Evolutionary conservation across 2,797 vertebrate species (phyloP), one percentile per base, ranked within the genome.

Genomic region (Falco columbarius): DNA sequence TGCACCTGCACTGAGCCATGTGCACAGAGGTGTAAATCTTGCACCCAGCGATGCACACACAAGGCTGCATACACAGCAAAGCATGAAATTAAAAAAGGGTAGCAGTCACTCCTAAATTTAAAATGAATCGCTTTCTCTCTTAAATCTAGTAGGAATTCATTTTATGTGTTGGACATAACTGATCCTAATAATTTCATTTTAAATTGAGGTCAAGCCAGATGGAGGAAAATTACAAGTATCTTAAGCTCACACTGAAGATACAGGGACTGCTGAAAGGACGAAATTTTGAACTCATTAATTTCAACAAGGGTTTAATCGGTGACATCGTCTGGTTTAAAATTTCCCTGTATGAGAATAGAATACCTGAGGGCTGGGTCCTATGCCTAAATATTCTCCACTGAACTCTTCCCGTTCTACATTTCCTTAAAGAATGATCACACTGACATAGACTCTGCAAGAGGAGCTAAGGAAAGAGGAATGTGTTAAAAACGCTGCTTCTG

Each of bases 1-100:
- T 4, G 21, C 36, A 9, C 1, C 0, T 5, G 15, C 0, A 0
- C 36, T 5, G 5, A 40, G 21, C 32, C 27, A 2, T 0, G 4
- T 0, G 2, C 38, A 3, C 36, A 46, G 26, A 22, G 10, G 3
- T 12, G 34, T 38, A 10, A 10, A 63, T 27, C 38, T 49, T 26
- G 13, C 38, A 38, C 32, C 36, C 72, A 49, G 34, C 12, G 29
- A 3, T 3, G 54, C 46, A 36, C 18, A 5, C 27, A 23, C 38
- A 24, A 0, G 14, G 27, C 46, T 52, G 40, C 54, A 72, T 23
- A 62, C n/a, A 59, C 32, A 70, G n/a, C 22, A 94, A 89, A 49
- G 22, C 65, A 40, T 44, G 47, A 83, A 82, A 91, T 75, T 65
- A 29, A 85, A 63, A 51, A 89, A 58, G 4, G 6, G 13, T 18